Percentiles rank a stretch among this genome's conserved stretches.
phyloP scores from a whole-genome alignment of 2,113 vertebrate species.

The mouse (Mus musculus) region DNA sequence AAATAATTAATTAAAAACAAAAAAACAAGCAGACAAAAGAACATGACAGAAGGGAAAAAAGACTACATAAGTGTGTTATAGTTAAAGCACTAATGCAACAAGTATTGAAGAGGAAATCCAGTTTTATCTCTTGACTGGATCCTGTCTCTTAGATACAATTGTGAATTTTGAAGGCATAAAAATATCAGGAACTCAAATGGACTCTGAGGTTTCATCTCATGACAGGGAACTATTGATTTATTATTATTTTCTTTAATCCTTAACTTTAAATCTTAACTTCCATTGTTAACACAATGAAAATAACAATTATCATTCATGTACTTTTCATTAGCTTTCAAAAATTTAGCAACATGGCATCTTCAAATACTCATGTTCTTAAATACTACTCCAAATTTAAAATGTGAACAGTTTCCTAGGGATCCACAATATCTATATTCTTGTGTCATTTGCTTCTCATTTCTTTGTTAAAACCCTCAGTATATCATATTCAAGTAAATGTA shows the following conservation, averaged over 20 bases:
- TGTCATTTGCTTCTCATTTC: background rate
- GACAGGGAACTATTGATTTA: background rate
- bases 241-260: background rate
- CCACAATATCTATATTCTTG: background rate
- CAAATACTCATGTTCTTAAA: slow-evolving; percentile 37
- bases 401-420: background rate
- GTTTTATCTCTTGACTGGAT: background rate
- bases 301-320: background rate
- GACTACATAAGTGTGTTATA: background rate
- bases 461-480: background rate
- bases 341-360: background rate
- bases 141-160: background rate
- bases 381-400: background rate
- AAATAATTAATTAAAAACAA: too few species aligned
- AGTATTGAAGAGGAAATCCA: background rate
- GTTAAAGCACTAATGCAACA: background rate
- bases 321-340: slow-evolving; percentile 1
- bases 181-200: background rate
- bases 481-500: background rate
- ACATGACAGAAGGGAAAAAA: too few species aligned
- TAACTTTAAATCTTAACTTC: background rate
- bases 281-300: slow-evolving; percentile 9
- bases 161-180: background rate
- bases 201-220: background rate
- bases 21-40: too few species aligned